Evolutionary conservation across 2,888 invertebrate species (phyloP), one percentile per base, ranked within the genome.

Genomic region (Oscheius sp.): DNA sequence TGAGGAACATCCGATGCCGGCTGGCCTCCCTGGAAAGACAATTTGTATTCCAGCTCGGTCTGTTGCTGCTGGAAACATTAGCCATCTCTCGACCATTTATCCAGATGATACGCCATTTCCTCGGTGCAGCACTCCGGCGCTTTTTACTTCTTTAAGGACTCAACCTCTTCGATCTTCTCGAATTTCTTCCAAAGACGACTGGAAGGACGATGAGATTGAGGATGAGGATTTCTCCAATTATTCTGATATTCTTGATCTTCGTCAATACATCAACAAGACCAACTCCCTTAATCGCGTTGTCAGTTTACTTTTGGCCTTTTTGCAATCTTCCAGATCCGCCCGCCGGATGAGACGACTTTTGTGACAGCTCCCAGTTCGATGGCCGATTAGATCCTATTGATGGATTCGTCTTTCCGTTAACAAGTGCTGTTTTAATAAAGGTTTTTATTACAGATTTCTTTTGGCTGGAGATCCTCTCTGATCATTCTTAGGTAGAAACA

Each of bases 221-320:
- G n/a, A 55, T 34, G 6, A 5, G 1, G 55, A 55, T 4, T 0
- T 34, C 10, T 6, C 55, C 34, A 37, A 34, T 10, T 55, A 55
- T 17, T 55, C 55, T 2, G 55, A 55, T 0, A 55, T 55, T n/a
- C 55, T 55, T 34, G 55, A 55, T 34, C 34, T 55, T 2, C 55
- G 34, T 17, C 55, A 34, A 25, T 55, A 55, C 37, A 34, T 55
- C 20, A 37, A 15, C 8, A 37, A 15, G 8, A 20, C 23, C 20
- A 48, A 48, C 48, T 23, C 10, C 12, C 48, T 23, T 15, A 25
- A 48, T 12, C 48, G 20, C 20, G 25, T 25, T 25, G 48, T 6
- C 25, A 15, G 25, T 48, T 12, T 23, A 5, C 23, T 8, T 17
- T 25, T 12, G 25, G 12, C 48, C 6, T 34, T 12, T 6, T 17